These are phyloP conservation scores for Poeciliopsis paucimaculata DNA, from an alignment of 2,797 vertebrate genomes.

Conservation along the genomic window DNA sequence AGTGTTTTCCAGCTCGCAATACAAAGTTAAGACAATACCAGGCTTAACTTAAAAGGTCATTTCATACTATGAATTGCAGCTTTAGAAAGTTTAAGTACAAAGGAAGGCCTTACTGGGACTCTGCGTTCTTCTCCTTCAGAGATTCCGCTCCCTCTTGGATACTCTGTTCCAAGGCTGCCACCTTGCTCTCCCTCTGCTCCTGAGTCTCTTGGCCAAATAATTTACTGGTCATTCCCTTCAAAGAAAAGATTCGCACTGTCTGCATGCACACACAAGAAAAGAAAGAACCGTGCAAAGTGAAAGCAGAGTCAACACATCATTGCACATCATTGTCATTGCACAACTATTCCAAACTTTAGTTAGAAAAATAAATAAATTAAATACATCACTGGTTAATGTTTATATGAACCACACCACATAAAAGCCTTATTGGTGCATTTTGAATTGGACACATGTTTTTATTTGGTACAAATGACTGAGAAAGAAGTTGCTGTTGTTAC, in stretches of 20 bases:
- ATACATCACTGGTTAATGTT: neutral
- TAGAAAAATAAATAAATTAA: neutral
- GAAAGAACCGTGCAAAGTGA: neutral
- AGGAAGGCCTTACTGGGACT: constrained; percentile 75
- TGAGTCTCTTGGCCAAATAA: constrained; percentile 96
- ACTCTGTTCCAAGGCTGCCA: constrained; percentile 90
- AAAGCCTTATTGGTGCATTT: neutral
- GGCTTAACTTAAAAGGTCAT: neutral
- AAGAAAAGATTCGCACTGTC: constrained; percentile 93
- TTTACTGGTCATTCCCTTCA: constrained; percentile 98
- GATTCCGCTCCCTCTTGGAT: constrained; percentile 91
- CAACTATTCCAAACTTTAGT: neutral
- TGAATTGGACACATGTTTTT: neutral
- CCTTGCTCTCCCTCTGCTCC: constrained; percentile 92
- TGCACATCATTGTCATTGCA: too few relatives aligned
- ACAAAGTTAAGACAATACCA: too few relatives aligned
- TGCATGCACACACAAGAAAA: constrained; percentile 57
- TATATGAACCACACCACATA: neutral
- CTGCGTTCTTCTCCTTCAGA: constrained; percentile 87
- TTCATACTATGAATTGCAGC: neutral
- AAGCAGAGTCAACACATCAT: neutral
- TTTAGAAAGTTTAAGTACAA: neutral
- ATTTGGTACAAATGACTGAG: neutral
- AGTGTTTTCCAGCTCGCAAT: neutral
- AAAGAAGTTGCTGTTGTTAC: constrained; percentile 75